Percentiles rank a stretch among this genome's conserved stretches.
phyloP scores from a whole-genome alignment of 2,113 vertebrate genomes.

The Helogale parvula region DNA sequence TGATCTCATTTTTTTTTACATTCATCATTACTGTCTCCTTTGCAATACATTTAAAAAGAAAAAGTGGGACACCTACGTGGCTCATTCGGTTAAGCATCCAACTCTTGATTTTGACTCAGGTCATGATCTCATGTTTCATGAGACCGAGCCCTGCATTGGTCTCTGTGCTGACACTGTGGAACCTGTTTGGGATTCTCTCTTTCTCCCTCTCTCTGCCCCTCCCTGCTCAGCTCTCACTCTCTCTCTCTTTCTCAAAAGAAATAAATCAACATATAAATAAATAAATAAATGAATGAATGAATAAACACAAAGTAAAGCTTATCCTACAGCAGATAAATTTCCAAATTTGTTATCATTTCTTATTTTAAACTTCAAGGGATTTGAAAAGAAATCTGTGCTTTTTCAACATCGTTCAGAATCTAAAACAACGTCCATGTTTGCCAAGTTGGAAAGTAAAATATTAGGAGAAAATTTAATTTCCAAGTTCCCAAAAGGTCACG shows the following conservation, averaged over 20 bases:
- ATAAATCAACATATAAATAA: too few species aligned
- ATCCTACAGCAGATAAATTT: conserved; percentile 23
- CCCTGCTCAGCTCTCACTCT: too few species aligned
- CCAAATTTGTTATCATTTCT: conserved; percentile 7
- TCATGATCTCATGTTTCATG: too few species aligned
- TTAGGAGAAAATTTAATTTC: conserved; percentile 81
- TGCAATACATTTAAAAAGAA: conserved; percentile 52
- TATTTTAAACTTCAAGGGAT: conserved; percentile 54
- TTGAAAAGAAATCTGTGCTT: conserved; percentile 57
- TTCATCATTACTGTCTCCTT: conserved; percentile 36
- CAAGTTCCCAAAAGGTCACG: conserved; percentile 69
- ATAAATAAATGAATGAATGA: too few species aligned
- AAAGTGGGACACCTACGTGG: neutral
- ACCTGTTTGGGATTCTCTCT: too few species aligned
- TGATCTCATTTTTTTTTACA: conserved; percentile 50
- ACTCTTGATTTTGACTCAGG: too few species aligned
- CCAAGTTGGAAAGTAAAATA: conserved; percentile 79
- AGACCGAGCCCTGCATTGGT: too few species aligned
- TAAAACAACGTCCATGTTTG: conserved; percentile 72
- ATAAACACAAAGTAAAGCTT: conserved; percentile 6
- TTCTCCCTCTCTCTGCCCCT: too few species aligned
- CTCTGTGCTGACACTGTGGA: too few species aligned
- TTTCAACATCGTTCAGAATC: conserved; percentile 56
- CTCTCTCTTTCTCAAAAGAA: too few species aligned
- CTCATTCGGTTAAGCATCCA: too few species aligned